A percentile compares a stretch with the other conserved stretches of the same genome.
These are phyloP conservation scores for Anastrepha obliqua DNA, from an alignment of 1,140 invertebrate species.

Conservation along the genomic window DNA sequence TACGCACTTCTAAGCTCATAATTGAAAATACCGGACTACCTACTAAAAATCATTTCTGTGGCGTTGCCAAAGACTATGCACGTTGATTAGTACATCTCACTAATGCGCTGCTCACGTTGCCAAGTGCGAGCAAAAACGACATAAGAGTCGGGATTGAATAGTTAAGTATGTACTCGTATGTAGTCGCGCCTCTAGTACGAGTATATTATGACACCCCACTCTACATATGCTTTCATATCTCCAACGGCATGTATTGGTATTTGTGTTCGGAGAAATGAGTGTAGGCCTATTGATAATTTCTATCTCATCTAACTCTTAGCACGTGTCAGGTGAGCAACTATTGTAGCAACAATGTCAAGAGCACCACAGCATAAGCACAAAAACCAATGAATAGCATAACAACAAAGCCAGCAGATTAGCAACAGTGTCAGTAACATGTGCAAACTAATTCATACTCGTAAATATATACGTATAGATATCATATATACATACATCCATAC, in stretches of 20 bases:
- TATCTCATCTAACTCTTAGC: neutral
- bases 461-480: neutral
- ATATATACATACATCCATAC: neutral
- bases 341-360: neutral
- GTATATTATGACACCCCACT: neutral
- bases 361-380: neutral
- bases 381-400: neutral
- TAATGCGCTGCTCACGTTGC: too few relatives aligned
- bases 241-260: neutral
- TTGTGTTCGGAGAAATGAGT: neutral
- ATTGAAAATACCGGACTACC: too few relatives aligned
- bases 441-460: neutral
- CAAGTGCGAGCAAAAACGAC: too few relatives aligned
- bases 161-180: too few relatives aligned
- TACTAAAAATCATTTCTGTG: too few relatives aligned
- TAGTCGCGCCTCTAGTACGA: too few relatives aligned
- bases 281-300: constrained; percentile 7
- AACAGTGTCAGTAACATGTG: neutral
- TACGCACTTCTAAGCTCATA: too few relatives aligned
- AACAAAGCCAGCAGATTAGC: neutral
- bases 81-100: too few relatives aligned
- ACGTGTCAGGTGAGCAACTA: neutral
- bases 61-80: too few relatives aligned
- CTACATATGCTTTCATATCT: neutral
- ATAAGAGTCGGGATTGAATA: too few relatives aligned